Base-by-base conservation (phyloP, 2,888 invertebrate species). In the Cheilosia grossa region DNA sequence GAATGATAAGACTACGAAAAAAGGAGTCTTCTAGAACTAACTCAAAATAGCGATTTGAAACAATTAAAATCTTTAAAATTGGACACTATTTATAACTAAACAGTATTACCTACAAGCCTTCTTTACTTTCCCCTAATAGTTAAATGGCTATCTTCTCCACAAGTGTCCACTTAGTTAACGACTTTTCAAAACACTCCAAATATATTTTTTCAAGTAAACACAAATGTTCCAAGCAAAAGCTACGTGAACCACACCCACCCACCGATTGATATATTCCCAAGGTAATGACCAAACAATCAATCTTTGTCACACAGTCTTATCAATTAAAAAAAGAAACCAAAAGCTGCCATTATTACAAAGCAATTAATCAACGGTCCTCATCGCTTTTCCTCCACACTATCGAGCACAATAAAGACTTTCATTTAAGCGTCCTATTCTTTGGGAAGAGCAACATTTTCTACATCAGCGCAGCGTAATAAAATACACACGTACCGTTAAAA, bases 311-410 rank as follows among this genome's bases (percentile, higher is more conserved):
- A 13, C 5, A 24, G 24, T 24, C 58, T 49, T 33, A 58, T 70
- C 58, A 70, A 58, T 69, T 69, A 56, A 5, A 27, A 37, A 37
- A 30, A 58, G n/a, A 37, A 49, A 54, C 7, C 40, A 58, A 70
- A n/a, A 1, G 27, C 61, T 61, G 13, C 19, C 40, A 33, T 70
- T 49, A 69, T 61, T 42, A 37, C 54, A 59, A 19, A 17, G 42
- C 59, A 77, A 85, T 85, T 77, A 81, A 85, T 85, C 80, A 85
- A 27, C 19, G 63, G 44, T 44, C n/a, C n/a, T 47, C 47, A 27
- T 61, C 40, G 49, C 44, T 73, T 61, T 21, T 33, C 42, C 51
- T 53, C 58, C 5, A 27, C 44, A 47, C 56, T 30, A 51, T 58
- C 63, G 56, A 63, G 54, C 54, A 53, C 44, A 66, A 66, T 40